Evolutionary conservation across 2,888 invertebrate species (phyloP), one percentile per base, ranked within the genome.

Genomic region (Phortica magna): DNA sequence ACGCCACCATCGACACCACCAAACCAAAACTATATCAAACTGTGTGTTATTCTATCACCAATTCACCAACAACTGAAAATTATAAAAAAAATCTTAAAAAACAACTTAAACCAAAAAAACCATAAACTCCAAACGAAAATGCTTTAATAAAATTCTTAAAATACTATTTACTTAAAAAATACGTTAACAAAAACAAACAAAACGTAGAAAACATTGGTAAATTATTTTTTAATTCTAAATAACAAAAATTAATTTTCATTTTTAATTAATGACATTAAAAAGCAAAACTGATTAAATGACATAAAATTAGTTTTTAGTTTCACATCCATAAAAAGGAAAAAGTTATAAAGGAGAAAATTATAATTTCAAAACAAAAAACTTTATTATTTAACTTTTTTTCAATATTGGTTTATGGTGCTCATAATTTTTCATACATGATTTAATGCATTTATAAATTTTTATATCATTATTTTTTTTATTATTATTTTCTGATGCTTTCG

Each of bases 121-220:
- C 76, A 78, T 78, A 84, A 83, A 74, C 78, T 82, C 67, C 67
- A 67, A 76, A 75, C 65, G 78, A 70, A 76, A 80, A 77, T 71
- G 78, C 81, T 83, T 82, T 73, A 57, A 73, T 79, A 81, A 83
- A 84, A 85, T 77, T 41, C 76, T 61, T 71, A 72, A 81, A 80
- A 72, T 61, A 31, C 73, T 55, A 64, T 74, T 43, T 74, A 41
- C 74, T 55, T 31, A 39, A 65, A 65, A 59, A 77, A 76, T 53
- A 19, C 71, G 74, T 71, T 74, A 67, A 31, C 65, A 77, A 80
- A 78, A 78, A 74, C 78, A 80, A 81, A 31, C 31, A 83, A 83
- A 85, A 83, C 85, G 85, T 89, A 90, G 90, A 90, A 89, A 90
- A 90, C 83, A 88, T 90, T 88, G 90, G 90, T 90, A 90, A 90